These are phyloP conservation scores for Argyresthia goedartella DNA, from an alignment of 2,888 invertebrate genomes.

Conservation along the genomic window DNA sequence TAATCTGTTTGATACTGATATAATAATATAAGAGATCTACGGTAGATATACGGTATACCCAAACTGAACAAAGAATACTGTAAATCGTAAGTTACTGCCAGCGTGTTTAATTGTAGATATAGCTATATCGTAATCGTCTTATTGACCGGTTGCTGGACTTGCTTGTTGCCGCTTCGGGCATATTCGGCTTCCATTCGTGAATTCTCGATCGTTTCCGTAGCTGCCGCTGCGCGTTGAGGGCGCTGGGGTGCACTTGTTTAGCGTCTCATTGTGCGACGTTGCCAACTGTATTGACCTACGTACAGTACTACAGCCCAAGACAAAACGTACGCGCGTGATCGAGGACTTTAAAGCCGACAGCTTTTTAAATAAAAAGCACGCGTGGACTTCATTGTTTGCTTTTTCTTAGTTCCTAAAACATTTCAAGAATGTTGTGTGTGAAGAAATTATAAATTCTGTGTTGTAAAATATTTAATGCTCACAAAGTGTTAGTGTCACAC, in stretches of 20 bases:
- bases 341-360: slow-evolving; percentile 62
- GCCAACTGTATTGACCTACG: slow-evolving; percentile 69
- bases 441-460: slow-evolving; percentile 48
- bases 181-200: slow-evolving; percentile 50
- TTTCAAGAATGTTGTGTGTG: slow-evolving; percentile 32
- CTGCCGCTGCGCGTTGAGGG: slow-evolving; percentile 69
- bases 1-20: no score
- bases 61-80: background rate
- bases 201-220: slow-evolving; percentile 42
- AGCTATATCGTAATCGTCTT: slow-evolving; percentile 57
- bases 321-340: slow-evolving; percentile 67
- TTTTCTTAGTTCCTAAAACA: slow-evolving; percentile 16
- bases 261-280: slow-evolving; percentile 69
- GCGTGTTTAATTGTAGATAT: slow-evolving; percentile 20
- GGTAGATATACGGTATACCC: no score
- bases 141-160: slow-evolving; percentile 68
- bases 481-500: slow-evolving; percentile 25
- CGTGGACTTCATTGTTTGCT: slow-evolving; percentile 2
- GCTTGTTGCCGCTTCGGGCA: slow-evolving; percentile 63
- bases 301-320: slow-evolving; percentile 61
- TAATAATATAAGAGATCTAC: no score
- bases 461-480: slow-evolving; percentile 31
- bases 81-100: background rate
- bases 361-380: slow-evolving; percentile 24
- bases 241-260: slow-evolving; percentile 66